These are phyloP conservation scores for Pollenia labialis DNA, from an alignment of 2,888 invertebrate species.

Conservation along the genomic window DNA sequence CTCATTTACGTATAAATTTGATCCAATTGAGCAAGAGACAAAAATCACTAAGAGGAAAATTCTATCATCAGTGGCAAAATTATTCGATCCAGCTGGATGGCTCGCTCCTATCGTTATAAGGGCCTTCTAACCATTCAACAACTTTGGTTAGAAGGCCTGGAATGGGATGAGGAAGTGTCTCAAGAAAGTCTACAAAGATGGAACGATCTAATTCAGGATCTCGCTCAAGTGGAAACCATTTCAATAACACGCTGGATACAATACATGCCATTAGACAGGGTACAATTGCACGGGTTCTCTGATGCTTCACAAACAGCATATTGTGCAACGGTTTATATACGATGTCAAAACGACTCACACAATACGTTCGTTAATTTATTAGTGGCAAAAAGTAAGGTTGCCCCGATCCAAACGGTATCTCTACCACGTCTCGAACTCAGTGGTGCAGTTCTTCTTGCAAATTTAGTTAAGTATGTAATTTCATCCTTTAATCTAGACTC, in stretches of 20 bases:
- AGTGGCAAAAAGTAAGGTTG: no score
- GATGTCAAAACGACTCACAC: neutral
- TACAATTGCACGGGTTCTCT: neutral
- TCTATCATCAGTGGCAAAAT: no score
- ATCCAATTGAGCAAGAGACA: no score
- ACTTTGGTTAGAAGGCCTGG: neutral
- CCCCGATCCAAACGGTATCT: no score
- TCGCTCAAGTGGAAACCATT: neutral
- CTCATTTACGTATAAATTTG: no score
- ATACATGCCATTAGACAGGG: neutral
- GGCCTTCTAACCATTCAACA: no score
- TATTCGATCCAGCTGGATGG: neutral
- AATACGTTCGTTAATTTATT: neutral
- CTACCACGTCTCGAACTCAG: no score
- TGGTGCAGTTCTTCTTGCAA: no score
- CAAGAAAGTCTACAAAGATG: neutral
- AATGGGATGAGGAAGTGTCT: constrained; percentile 7
- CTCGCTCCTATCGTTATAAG: no score
- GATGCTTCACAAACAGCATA: neutral
- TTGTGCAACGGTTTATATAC: no score
- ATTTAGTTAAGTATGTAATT: no score
- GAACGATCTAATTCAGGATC: constrained; percentile 1
- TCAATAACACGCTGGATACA: neutral
- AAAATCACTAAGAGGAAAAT: neutral
- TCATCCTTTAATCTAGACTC: no score